A percentile compares a stretch with the other conserved stretches of the same genome.
Evolutionary conservation across 64 coral and sea anemone species (phyloP).

Genomic region (Platygyra sinensis): DNA sequence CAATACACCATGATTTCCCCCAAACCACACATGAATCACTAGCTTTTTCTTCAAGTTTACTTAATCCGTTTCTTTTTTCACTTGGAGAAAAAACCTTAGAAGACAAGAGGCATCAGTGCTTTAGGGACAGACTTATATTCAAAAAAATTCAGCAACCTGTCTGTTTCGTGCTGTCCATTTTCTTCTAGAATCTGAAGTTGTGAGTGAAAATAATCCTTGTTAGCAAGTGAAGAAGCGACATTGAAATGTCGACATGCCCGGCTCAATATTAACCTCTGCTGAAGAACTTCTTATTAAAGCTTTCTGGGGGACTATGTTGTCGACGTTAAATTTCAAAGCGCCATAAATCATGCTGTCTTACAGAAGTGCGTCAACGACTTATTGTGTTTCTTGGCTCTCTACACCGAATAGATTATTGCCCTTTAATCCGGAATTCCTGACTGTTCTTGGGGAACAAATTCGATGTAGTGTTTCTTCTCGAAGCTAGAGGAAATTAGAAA

Average conservation of each 20-base stretch:
- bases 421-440: conserved; percentile 32
- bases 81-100: too few relatives aligned
- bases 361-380: not conserved
- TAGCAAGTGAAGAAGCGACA: conserved; percentile 19
- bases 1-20: too few relatives aligned
- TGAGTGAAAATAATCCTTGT: conserved; percentile 25
- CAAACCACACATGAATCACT: too few relatives aligned
- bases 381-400: not conserved
- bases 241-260: conserved; percentile 25
- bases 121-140: not conserved
- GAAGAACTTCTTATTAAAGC: conserved; percentile 4
- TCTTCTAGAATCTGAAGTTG: not conserved
- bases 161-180: not conserved
- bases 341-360: conserved; percentile 25
- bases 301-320: not conserved
- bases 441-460: not conserved
- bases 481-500: not conserved
- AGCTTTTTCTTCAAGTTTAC: too few relatives aligned
- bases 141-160: not conserved
- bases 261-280: conserved; percentile 27
- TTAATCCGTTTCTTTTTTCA: too few relatives aligned
- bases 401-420: not conserved
- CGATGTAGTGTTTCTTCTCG: not conserved
- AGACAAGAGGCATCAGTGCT: too few relatives aligned
- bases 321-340: conserved; percentile 38